Base-by-base conservation (phyloP, 2,797 vertebrate species). In the Cuniculus paca region DNA sequence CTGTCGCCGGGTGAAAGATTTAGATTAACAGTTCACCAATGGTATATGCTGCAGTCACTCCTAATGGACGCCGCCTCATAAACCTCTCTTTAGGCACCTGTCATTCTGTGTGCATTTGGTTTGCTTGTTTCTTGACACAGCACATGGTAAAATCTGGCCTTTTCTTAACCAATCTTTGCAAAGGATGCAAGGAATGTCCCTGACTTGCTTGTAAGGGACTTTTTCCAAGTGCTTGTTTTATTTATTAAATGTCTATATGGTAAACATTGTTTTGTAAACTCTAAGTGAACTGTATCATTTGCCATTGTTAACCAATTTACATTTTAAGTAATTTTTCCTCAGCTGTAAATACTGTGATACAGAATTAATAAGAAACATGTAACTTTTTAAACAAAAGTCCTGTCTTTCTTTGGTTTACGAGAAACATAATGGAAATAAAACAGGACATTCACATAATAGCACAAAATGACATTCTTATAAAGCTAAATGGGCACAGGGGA, bases 1-100 rank as follows among this genome's bases (percentile, higher is more conserved):
- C 97, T 99, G 99, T 97, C 98, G 98, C 97, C 98, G 99, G 98
- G 99, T 99, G 79, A 98, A 63, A 83, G 99, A 99, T 83, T 93
- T 98, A 26, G 98, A 98, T 42, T 99, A 95, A 88, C 2, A 19
- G 14, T 1, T 26, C 39, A 24, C 65, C 13, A 0, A 5, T 28
- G 6, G 58, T 34, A 1, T n/a, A n/a, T 28, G 12, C 63, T 22
- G 14, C 54, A 24, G 0, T 72, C 85, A 26, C 96, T 91, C 86
- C 36, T 0, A 20, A 58, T 24, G 94, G 97, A 97, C 42, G 10
- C 17, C 45, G 13, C 68, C 39, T 26, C 61, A 24, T 16, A 42
- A 72, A 60, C 74, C 72, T 94, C 63, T 75, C 14, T 16, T 8
- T 85, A 77, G 96, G 88, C 80, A 28, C 94, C 82, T 56, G 82